These are phyloP conservation scores for Pampusana beccarii DNA, from an alignment of 2,113 vertebrate species.

Conservation along the genomic window DNA sequence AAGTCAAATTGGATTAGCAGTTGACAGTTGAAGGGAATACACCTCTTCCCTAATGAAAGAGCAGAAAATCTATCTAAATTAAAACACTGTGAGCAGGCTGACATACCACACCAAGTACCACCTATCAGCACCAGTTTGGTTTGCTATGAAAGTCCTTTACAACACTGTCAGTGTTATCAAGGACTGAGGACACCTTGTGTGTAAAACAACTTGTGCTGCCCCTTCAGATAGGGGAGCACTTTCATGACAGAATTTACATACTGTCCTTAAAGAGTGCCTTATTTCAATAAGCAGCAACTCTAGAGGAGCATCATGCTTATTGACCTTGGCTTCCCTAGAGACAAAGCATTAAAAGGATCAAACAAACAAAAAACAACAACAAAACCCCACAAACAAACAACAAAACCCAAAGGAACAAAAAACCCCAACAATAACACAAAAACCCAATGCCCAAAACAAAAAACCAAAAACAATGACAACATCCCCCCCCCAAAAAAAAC, in stretches of 20 bases:
- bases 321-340: neutral
- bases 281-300: neutral
- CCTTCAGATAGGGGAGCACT: neutral
- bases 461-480: neutral
- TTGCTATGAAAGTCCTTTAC: neutral
- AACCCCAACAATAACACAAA: too few species aligned
- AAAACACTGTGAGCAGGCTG: neutral
- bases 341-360: neutral
- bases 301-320: neutral
- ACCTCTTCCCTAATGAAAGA: neutral
- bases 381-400: too few species aligned
- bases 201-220: neutral
- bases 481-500: too few species aligned
- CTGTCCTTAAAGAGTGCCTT: neutral
- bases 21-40: neutral
- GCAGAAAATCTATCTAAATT: accelerated
- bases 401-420: neutral
- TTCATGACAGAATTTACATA: neutral
- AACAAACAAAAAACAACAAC: neutral
- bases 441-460: too few species aligned
- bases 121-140: neutral
- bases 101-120: neutral
- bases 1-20: neutral
- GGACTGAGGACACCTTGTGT: neutral
- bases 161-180: neutral